Conservation (phyloP, 2,888 invertebrate species). For the Apantesis nais region DNA sequence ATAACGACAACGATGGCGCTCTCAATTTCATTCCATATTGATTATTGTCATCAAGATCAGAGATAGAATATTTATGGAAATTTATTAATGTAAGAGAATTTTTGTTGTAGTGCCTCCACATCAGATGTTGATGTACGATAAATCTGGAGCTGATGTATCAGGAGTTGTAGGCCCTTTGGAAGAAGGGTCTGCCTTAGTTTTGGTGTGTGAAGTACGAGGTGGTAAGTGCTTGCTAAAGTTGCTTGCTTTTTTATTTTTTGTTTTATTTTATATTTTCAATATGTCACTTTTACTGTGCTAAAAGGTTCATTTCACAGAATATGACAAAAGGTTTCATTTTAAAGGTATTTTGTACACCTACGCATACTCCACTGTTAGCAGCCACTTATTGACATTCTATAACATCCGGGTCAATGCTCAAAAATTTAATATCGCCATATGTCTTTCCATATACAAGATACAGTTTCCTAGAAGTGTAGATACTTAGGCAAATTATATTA, state of each 20-base stretch:
- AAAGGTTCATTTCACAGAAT: constrained; percentile 9
- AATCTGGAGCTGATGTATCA: constrained; percentile 92
- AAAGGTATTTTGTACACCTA: constrained; percentile 15
- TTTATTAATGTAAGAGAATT: constrained; percentile 21
- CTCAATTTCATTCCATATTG: constrained; percentile 40
- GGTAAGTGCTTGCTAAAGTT: too few relatives aligned
- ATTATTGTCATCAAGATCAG: constrained; percentile 25
- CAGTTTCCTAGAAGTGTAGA: background rate
- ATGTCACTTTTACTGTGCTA: constrained; percentile 12
- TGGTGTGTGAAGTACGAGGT: constrained; percentile 95
- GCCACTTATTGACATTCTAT: constrained; percentile 35
- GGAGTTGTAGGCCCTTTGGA: constrained; percentile 92
- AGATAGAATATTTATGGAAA: constrained; percentile 17
- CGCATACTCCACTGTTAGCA: constrained; percentile 22
- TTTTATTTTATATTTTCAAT: background rate
- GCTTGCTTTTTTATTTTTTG: background rate
- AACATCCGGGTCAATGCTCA: constrained; percentile 47
- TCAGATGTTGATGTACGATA: constrained; percentile 93
- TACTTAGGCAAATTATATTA: background rate
- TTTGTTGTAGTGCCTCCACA: constrained; percentile 93
- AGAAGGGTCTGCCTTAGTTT: constrained; percentile 91
- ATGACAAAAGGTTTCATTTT: constrained; percentile 15
- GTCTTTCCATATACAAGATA: constrained; percentile 5
- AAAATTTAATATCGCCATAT: constrained; percentile 46
- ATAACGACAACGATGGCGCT: constrained; percentile 43